Evolutionary conservation across 2,797 vertebrate genomes (phyloP).

Genomic region (Epinephelus malabaricus): DNA sequence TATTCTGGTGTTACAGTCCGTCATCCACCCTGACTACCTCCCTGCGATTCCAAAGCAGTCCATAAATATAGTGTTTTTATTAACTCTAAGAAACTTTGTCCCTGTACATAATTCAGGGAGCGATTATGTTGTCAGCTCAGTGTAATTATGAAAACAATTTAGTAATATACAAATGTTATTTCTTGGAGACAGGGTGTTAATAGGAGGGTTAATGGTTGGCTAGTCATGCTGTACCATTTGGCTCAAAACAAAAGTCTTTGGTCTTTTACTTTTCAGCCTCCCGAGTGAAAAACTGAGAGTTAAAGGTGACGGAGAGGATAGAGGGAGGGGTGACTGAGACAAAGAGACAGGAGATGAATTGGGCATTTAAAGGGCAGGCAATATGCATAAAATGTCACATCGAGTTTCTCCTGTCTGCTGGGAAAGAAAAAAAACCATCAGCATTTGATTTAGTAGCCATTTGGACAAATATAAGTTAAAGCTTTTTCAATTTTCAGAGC

Average conservation of each 20-base stretch:
- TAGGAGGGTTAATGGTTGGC: not conserved
- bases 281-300: not conserved
- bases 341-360: conserved; percentile 16
- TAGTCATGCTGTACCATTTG: not conserved
- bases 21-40: too few relatives aligned
- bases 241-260: not conserved
- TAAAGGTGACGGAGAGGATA: not conserved
- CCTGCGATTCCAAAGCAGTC: too few relatives aligned
- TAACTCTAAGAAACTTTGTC: too few relatives aligned
- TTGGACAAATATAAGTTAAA: conserved; percentile 6
- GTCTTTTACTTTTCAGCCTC: conserved; percentile 21
- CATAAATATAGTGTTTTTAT: too few relatives aligned
- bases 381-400: conserved; percentile 28
- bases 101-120: too few relatives aligned
- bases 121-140: too few relatives aligned
- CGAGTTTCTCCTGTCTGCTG: not conserved
- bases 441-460: not conserved
- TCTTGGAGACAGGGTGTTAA: not conserved
- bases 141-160: too few relatives aligned
- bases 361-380: conserved; percentile 23
- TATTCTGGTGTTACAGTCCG: too few relatives aligned
- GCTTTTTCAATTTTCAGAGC: not conserved
- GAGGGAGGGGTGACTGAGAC: conserved; percentile 2
- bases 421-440: not conserved
- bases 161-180: too few relatives aligned